Conservation (phyloP, 2,888 invertebrate species). For the Timandra comae region DNA sequence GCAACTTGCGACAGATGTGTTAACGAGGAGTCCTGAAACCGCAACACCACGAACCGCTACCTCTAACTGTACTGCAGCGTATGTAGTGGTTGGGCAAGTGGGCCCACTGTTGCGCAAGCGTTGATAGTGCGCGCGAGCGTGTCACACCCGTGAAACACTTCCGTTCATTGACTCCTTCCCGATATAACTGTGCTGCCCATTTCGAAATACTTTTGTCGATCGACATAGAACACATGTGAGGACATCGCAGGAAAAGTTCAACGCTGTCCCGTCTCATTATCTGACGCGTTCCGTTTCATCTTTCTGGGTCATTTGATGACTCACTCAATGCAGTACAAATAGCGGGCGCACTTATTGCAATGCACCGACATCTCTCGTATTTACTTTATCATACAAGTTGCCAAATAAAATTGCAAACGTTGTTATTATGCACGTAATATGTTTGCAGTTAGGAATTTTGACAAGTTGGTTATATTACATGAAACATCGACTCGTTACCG, state of each 20-base stretch:
- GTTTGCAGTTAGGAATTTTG: slow-evolving; percentile 43
- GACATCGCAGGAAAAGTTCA: slow-evolving; percentile 25
- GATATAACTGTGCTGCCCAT: slow-evolving; percentile 63
- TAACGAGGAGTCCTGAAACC: slow-evolving; percentile 46
- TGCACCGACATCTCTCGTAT: too few relatives aligned
- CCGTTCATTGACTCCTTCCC: slow-evolving; percentile 76
- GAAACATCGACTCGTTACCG: slow-evolving; percentile 46
- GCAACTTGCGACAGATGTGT: slow-evolving; percentile 43
- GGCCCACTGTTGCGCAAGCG: slow-evolving; percentile 59
- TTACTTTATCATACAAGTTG: slow-evolving; percentile 1
- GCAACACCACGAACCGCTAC: slow-evolving; percentile 39
- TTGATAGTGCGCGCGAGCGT: slow-evolving; percentile 64
- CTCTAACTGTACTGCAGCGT: slow-evolving; percentile 31
- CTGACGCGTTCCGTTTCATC: slow-evolving; percentile 37
- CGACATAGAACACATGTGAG: slow-evolving; percentile 44
- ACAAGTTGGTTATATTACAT: slow-evolving; percentile 54
- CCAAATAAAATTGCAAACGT: slow-evolving; percentile 22
- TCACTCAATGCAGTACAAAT: slow-evolving; percentile 31
- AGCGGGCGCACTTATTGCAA: slow-evolving; percentile 12
- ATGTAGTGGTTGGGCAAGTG: slow-evolving; percentile 58
- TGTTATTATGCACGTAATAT: slow-evolving; percentile 36
- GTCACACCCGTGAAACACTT: slow-evolving; percentile 73
- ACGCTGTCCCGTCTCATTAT: slow-evolving; percentile 15
- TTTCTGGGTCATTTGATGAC: slow-evolving; percentile 44
- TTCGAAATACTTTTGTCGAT: slow-evolving; percentile 60